Percentiles rank a stretch among this genome's conserved stretches.
Evolutionary conservation across 2,888 invertebrate species (phyloP).

Genomic region (Achlya flavicornis): DNA sequence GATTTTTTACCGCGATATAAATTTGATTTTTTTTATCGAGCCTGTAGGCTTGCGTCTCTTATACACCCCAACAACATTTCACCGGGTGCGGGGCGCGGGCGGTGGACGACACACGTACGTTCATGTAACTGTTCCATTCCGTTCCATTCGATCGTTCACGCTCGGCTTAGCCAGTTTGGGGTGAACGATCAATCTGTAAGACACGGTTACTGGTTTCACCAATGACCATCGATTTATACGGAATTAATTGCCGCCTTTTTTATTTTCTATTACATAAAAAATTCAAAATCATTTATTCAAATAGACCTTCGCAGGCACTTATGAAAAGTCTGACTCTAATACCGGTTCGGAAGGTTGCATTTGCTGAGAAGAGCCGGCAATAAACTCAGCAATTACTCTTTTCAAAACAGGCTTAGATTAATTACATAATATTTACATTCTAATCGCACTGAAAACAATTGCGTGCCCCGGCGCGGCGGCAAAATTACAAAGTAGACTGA

Average conservation of each 20-base stretch:
- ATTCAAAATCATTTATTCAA: too few species aligned
- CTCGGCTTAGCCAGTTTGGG: conserved; percentile 28
- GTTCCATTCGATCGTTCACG: conserved; percentile 25
- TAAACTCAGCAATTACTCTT: too few species aligned
- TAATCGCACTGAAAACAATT: too few species aligned
- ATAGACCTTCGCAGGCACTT: too few species aligned
- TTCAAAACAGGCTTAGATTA: too few species aligned
- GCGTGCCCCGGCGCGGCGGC: too few species aligned
- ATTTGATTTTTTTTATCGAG: neutral
- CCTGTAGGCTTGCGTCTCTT: neutral
- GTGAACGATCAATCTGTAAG: conserved; percentile 39
- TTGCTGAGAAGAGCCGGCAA: too few species aligned
- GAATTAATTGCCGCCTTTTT: conserved; percentile 19
- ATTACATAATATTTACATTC: too few species aligned
- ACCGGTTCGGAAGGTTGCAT: too few species aligned
- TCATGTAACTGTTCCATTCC: conserved; percentile 23
- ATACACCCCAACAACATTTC: neutral
- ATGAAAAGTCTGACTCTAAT: too few species aligned
- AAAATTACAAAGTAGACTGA: too few species aligned
- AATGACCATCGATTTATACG: conserved; percentile 16
- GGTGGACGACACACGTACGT: conserved; percentile 17
- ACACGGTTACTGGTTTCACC: conserved; percentile 19
- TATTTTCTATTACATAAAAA: neutral
- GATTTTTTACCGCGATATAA: neutral
- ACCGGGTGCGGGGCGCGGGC: too few species aligned